Percentiles rank a stretch among this genome's conserved stretches.
Conservation (phyloP, 2,113 vertebrate species). For the Pipra filicauda region DNA sequence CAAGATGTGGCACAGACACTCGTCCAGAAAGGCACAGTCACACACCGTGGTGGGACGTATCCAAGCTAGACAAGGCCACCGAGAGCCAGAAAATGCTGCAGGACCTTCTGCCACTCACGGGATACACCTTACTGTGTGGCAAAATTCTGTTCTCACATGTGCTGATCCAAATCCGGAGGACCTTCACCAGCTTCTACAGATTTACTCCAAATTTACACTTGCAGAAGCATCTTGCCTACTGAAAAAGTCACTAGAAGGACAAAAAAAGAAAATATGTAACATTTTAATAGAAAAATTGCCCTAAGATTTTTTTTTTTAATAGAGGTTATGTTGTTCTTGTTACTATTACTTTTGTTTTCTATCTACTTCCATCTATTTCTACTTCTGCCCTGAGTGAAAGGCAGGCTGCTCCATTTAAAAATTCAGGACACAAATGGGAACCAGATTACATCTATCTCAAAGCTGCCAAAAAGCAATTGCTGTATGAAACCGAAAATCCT, state of each 20-base stretch:
- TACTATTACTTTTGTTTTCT: background rate
- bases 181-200: background rate
- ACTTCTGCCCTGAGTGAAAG: background rate
- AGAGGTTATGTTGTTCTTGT: background rate
- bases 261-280: background rate
- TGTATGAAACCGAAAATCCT: constrained; percentile 30
- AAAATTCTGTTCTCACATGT: background rate
- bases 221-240: background rate
- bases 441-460: constrained; percentile 28
- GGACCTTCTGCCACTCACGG: accelerated
- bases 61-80: background rate
- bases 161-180: background rate
- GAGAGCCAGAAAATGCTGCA: background rate
- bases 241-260: background rate
- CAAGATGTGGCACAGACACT: accelerated
- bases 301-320: background rate
- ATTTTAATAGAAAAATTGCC: background rate
- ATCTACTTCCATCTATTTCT: background rate
- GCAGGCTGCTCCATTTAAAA: background rate
- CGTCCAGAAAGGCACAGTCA: background rate
- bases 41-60: accelerated
- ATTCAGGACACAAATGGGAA: constrained; percentile 15
- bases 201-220: background rate
- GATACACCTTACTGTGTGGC: background rate
- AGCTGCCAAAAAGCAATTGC: constrained; percentile 39